Conservation (phyloP, 2,113 vertebrate genomes). For the Leucopternis melanops region DNA sequence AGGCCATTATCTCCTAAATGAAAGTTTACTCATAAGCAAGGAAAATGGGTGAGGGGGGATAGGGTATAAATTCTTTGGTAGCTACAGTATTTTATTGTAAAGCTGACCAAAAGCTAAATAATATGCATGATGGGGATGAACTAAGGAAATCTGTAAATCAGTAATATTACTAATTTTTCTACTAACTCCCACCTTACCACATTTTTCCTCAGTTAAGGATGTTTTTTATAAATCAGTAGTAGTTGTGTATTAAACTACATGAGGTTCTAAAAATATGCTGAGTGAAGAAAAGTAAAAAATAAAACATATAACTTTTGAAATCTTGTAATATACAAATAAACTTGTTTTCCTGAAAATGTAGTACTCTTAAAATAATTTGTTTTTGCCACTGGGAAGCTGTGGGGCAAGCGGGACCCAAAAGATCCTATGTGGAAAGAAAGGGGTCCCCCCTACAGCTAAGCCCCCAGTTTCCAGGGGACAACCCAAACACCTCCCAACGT, state of each 20-base stretch:
- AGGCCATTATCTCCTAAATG: background rate
- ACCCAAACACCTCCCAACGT: no score
- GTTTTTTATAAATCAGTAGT: background rate
- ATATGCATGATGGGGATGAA: background rate
- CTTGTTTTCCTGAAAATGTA: background rate
- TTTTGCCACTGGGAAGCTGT: no score
- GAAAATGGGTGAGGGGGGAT: background rate
- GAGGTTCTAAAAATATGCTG: background rate
- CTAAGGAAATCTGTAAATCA: background rate
- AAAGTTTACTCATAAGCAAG: background rate
- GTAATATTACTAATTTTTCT: background rate
- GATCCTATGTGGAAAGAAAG: no score
- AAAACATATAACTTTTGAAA: background rate
- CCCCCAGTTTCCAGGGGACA: no score
- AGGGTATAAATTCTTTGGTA: background rate
- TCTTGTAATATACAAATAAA: background rate
- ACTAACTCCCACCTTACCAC: fast-evolving
- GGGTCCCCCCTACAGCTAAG: no score
- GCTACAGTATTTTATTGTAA: background rate
- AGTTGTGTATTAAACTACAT: background rate
- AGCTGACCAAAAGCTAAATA: background rate
- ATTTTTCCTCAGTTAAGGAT: background rate
- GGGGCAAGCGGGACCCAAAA: no score
- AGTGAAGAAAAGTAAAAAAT: background rate
- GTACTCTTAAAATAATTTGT: background rate